Conservation (phyloP, 1,140 invertebrate species). For the Sycobia sp. region DNA sequence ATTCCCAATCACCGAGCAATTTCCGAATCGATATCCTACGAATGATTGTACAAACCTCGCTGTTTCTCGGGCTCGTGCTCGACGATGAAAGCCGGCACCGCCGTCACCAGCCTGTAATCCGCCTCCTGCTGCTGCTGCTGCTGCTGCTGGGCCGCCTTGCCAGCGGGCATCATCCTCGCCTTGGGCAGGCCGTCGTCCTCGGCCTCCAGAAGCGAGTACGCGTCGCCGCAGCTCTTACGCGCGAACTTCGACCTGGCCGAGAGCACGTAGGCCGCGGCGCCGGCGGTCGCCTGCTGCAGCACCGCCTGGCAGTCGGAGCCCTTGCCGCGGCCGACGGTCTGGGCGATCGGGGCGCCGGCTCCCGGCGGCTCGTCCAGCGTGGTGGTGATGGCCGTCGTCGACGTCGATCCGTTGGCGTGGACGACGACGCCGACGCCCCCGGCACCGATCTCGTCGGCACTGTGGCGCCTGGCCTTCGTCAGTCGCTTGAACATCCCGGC, state of each 20-base stretch:
- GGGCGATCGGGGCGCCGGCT: slow-evolving; percentile 29
- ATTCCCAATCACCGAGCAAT: no score
- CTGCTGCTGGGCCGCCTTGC: no score
- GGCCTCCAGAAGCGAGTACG: slow-evolving; percentile 46
- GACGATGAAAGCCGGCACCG: slow-evolving; percentile 63
- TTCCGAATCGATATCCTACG: no score
- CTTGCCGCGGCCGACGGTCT: slow-evolving; percentile 10
- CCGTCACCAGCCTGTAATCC: slow-evolving; percentile 64
- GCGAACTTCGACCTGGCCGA: slow-evolving; percentile 49
- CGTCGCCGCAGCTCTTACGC: slow-evolving; percentile 55
- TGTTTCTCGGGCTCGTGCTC: slow-evolving; percentile 61
- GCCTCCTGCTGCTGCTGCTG: not conserved
- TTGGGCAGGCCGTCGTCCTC: not conserved
- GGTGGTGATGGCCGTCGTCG: no score
- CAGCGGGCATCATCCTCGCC: slow-evolving; percentile 44
- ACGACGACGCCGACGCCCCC: slow-evolving; percentile 32
- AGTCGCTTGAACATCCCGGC: slow-evolving; percentile 55
- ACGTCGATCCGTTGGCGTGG: no score
- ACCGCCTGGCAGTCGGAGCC: slow-evolving; percentile 41
- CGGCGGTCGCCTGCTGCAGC: no score
- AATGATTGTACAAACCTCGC: slow-evolving; percentile 51
- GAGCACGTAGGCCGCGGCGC: not conserved
- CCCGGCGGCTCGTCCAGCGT: slow-evolving; percentile 46
- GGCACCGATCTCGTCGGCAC: slow-evolving; percentile 53
- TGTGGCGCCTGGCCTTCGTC: slow-evolving; percentile 57